Conservation (phyloP, 2,797 vertebrate genomes). For the Streptopelia turtur region DNA sequence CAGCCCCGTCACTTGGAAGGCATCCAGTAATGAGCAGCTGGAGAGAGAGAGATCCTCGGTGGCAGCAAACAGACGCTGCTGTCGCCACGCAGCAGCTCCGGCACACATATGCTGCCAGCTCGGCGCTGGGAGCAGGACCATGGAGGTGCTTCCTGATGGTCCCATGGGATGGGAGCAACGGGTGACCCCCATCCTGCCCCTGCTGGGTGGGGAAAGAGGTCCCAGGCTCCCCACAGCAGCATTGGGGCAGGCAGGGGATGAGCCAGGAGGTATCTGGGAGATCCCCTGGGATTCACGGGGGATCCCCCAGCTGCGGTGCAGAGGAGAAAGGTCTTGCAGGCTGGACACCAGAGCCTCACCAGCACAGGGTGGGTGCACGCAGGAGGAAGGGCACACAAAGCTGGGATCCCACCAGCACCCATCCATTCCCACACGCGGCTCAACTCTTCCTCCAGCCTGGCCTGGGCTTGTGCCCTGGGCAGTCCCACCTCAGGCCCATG, state of each 20-base stretch:
- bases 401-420: neutral
- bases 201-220: neutral
- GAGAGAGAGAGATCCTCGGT: neutral
- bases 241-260: fast-evolving
- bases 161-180: fast-evolving
- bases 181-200: neutral
- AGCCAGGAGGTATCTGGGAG: neutral
- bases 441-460: neutral
- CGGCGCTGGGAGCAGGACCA: fast-evolving
- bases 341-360: neutral
- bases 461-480: neutral
- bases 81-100: neutral
- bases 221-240: neutral
- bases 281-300: neutral
- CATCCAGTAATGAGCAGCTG: neutral
- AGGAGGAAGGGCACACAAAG: neutral
- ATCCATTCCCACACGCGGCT: neutral
- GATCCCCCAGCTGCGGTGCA: neutral
- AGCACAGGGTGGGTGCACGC: neutral
- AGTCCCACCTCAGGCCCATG: neutral
- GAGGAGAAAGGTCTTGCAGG: neutral
- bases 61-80: constrained; percentile 34
- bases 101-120: neutral
- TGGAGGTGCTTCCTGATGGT: fast-evolving
- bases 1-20: neutral